These are phyloP conservation scores for Diglossa cyanea DNA, from an alignment of 2,797 vertebrate species.

Conservation along the genomic window DNA sequence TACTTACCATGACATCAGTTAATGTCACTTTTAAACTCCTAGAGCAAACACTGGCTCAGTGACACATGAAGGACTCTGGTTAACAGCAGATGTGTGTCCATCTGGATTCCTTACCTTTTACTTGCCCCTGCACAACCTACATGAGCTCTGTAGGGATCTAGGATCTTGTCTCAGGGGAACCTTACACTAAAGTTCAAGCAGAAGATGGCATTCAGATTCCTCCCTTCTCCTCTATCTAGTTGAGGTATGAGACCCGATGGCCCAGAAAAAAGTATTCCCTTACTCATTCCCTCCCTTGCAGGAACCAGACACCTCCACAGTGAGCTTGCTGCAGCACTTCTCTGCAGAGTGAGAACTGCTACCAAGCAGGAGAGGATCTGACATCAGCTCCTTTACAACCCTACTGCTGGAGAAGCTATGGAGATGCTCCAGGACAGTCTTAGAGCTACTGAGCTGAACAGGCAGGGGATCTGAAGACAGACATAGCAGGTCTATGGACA, in stretches of 20 bases:
- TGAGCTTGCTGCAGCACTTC: neutral
- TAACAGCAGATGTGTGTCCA: neutral
- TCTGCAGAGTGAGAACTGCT: neutral
- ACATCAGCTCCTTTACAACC: neutral
- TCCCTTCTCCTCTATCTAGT: neutral
- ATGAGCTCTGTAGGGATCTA: neutral
- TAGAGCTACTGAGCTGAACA: neutral
- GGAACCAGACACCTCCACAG: neutral
- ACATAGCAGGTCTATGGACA: accelerated
- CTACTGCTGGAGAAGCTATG: neutral
- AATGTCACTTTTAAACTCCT: neutral
- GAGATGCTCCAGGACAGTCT: neutral
- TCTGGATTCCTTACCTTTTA: neutral
- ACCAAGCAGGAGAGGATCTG: neutral
- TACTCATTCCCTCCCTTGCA: neutral
- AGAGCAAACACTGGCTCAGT: neutral
- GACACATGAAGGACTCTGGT: neutral
- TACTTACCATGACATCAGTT: neutral
- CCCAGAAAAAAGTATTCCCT: neutral
- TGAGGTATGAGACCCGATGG: neutral
- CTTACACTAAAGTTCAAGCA: neutral
- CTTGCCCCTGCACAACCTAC: neutral
- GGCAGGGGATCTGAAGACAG: neutral
- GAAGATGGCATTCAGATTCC: neutral
- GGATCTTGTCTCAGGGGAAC: neutral